These are phyloP conservation scores for Lipophrys pholis DNA, from an alignment of 2,113 vertebrate genomes.

Conservation along the genomic window DNA sequence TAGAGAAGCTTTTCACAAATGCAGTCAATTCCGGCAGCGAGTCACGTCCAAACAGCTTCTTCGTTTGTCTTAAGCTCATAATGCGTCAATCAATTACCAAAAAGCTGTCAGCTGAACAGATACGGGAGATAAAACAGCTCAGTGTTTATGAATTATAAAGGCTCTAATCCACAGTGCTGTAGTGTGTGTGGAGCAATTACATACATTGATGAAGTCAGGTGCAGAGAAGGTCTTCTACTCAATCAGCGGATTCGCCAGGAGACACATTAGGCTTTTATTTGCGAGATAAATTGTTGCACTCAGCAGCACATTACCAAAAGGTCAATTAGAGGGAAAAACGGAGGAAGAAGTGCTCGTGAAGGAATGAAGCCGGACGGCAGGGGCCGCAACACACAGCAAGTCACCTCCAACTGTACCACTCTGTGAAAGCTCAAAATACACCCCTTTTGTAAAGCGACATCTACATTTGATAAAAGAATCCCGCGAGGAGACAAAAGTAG, in stretches of 20 bases:
- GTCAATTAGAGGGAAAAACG: constrained; percentile 8
- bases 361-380: not conserved
- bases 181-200: constrained; percentile 37
- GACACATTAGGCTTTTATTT: constrained; percentile 37
- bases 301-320: constrained; percentile 17
- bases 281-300: constrained; percentile 32
- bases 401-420: no score
- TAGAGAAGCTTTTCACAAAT: constrained; percentile 12
- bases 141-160: constrained; percentile 32
- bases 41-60: constrained; percentile 27
- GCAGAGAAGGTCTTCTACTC: constrained; percentile 36
- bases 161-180: constrained; percentile 33
- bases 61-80: constrained; percentile 51
- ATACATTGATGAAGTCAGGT: constrained; percentile 51
- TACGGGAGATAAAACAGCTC: not conserved
- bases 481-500: constrained; percentile 24
- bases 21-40: constrained; percentile 19
- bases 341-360: not conserved
- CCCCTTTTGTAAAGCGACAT: constrained; percentile 9
- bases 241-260: constrained; percentile 29
- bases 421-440: no score
- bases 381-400: not conserved
- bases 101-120: constrained; percentile 53
- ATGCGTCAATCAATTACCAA: constrained; percentile 54
- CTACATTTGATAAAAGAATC: not conserved